Evolutionary conservation across 2,888 invertebrate species (phyloP), one percentile per base, ranked within the genome.

Genomic region (Ctenicera cuprea): DNA sequence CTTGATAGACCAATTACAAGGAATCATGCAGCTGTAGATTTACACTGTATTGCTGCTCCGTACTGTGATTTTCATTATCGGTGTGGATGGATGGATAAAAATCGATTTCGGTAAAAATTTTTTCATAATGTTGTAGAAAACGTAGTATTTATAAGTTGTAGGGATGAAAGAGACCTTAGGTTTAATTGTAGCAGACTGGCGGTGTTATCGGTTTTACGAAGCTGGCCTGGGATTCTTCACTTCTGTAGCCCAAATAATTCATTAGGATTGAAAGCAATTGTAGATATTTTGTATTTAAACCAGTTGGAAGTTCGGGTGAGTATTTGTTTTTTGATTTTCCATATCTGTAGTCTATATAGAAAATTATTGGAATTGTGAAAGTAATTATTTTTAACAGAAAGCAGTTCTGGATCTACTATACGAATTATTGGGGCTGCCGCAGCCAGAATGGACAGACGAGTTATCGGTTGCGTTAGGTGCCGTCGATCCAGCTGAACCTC

Each of bases 371-470:
- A n/a, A n/a, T n/a, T n/a, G n/a, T n/a, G n/a, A n/a, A n/a, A n/a
- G n/a, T n/a, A 0, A 38, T 41, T 20, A 20, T 41, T 41, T 38
- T 20, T 38, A n/a, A 57, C 86, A 96, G 96, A 95, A 96, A 91
- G 96, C 96, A 64, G 94, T 98, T 82, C 88, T 98, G 86, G 97
- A 98, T 87, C 90, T 98, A 76, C 88, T 98, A 50, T 98, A 95
- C 85, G 97, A 98, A 86, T 88, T 98, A 71, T 91, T 98, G 80
- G 94, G 95, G 72, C 88, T 98, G 78, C 94, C 95, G 50, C 92
- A 96, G 85, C 97, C 97, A 0, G 94, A 94, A 82, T 97, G 97
- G 97, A 96, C 97, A 0, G 96, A 96, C 82, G 97, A 98, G 86
- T 94, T 97, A 80, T 93, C 94, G 52, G 94, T 95, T 43, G 97